These are phyloP conservation scores for Micronycteris hirsuta DNA, from an alignment of 2,113 vertebrate species.

Conservation along the genomic window DNA sequence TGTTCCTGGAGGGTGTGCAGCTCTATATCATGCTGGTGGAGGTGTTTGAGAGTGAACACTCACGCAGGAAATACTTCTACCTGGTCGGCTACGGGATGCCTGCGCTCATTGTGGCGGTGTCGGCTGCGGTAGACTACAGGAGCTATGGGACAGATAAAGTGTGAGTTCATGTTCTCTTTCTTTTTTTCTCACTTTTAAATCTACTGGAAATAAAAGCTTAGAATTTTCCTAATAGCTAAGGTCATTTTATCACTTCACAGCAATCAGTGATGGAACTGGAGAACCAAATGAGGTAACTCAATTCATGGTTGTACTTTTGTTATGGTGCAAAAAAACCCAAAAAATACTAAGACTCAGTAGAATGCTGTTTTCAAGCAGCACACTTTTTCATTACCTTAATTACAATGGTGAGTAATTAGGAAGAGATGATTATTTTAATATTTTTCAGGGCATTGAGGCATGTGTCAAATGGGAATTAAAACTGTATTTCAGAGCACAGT, in stretches of 20 bases:
- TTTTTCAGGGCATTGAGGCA: background rate
- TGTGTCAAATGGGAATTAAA: background rate
- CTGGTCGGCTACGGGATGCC: slow-evolving; percentile 96
- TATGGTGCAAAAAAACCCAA: background rate
- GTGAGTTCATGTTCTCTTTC: slow-evolving; percentile 82
- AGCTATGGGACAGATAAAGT: slow-evolving; percentile 97
- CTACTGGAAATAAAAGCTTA: background rate
- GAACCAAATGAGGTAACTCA: background rate
- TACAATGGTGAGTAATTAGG: background rate
- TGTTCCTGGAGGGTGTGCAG: slow-evolving; percentile 98
- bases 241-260: background rate
- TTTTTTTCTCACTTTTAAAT: background rate
- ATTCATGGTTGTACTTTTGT: background rate
- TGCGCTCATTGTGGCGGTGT: slow-evolving; percentile 93
- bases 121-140: slow-evolving; percentile 94
- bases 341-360: background rate
- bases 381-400: background rate
- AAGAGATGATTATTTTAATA: background rate
- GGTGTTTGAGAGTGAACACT: slow-evolving; percentile 98
- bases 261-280: background rate
- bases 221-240: background rate
- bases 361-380: background rate
- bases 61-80: slow-evolving; percentile 95
- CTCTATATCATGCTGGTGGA: slow-evolving; percentile 99
- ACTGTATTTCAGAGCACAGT: background rate